A percentile compares a stretch with the other conserved stretches of the same genome.
These are phyloP conservation scores for Elaeidobius kamerunicus DNA, from an alignment of 2,888 invertebrate genomes.

Conservation along the genomic window DNA sequence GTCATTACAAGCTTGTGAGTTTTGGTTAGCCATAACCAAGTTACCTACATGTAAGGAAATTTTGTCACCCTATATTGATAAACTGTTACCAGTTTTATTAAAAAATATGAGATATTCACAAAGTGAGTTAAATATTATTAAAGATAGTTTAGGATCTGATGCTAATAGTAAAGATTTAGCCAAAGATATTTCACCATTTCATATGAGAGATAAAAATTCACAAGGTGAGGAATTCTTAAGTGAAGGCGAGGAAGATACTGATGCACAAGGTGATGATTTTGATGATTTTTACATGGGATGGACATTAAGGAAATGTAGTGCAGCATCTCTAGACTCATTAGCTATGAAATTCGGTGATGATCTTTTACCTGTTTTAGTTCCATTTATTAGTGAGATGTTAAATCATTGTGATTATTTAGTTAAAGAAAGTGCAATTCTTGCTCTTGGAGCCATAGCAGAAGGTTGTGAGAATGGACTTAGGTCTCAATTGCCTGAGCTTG, in stretches of 20 bases:
- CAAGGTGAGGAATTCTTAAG: constrained; percentile 51
- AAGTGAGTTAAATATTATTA: constrained; percentile 88
- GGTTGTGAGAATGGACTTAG: constrained; percentile 66
- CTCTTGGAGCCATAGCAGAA: constrained; percentile 62
- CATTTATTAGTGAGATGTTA: constrained; percentile 92
- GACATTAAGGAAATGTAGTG: constrained; percentile 98
- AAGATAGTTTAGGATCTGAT: constrained; percentile 94
- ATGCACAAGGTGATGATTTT: constrained; percentile 39
- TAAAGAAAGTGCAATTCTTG: constrained; percentile 91
- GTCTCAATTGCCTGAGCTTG: constrained; percentile 64
- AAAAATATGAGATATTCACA: constrained; percentile 98
- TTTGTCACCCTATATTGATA: constrained; percentile 76
- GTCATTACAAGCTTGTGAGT: constrained; percentile 97
- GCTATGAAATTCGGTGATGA: constrained; percentile 96
- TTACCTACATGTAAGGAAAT: constrained; percentile 91
- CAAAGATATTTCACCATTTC: constrained; percentile 97
- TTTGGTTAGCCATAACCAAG: constrained; percentile 96
- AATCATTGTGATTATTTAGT: constrained; percentile 94
- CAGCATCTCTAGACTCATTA: constrained; percentile 94
- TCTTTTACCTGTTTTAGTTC: constrained; percentile 86
- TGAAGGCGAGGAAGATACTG: constrained; percentile 56
- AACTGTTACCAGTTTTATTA: constrained; percentile 87
- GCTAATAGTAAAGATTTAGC: constrained; percentile 93
- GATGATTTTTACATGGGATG: constrained; percentile 58
- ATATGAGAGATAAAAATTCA: constrained; percentile 62